phyloP scores from a whole-genome alignment of 2,888 invertebrate genomes.

The Disparrhopalites patrizii region DNA sequence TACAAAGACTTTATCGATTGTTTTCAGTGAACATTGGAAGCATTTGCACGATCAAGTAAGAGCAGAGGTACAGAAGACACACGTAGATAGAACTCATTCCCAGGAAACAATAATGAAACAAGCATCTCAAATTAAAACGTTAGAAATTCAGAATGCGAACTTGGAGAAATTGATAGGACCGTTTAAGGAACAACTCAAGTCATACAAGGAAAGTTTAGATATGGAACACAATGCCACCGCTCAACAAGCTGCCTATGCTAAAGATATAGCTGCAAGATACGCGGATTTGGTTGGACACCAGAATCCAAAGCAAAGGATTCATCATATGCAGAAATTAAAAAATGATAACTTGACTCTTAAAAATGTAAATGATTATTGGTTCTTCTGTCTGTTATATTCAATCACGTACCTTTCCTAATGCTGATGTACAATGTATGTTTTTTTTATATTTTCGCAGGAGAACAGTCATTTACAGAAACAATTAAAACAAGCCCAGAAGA shows the following conservation, averaged over 20 bases:
- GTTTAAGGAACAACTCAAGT: constrained; percentile 25
- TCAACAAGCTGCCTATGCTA: constrained; percentile 11
- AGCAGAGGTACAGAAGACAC: neutral
- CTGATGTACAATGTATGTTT: neutral
- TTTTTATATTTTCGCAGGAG: neutral
- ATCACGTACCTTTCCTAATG: neutral
- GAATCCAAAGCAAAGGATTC: constrained; percentile 34
- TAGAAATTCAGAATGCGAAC: constrained; percentile 7
- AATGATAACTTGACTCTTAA: constrained; percentile 33
- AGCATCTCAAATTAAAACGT: constrained; percentile 7
- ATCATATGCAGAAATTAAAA: constrained; percentile 35
- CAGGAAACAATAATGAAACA: neutral
- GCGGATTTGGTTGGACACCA: constrained; percentile 33
- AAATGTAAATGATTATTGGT: constrained; percentile 24
- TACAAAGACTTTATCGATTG: too few species aligned
- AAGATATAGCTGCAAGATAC: constrained; percentile 21
- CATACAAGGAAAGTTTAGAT: constrained; percentile 15
- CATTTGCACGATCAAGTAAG: neutral
- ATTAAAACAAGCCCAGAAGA: neutral
- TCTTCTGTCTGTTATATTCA: neutral
- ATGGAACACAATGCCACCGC: constrained; percentile 14
- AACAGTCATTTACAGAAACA: neutral
- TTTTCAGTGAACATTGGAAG: constrained; percentile 9
- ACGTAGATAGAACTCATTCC: neutral
- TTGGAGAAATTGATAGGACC: constrained; percentile 24